phyloP scores from a whole-genome alignment of 1,140 invertebrate genomes.

The Ericerus pela region DNA sequence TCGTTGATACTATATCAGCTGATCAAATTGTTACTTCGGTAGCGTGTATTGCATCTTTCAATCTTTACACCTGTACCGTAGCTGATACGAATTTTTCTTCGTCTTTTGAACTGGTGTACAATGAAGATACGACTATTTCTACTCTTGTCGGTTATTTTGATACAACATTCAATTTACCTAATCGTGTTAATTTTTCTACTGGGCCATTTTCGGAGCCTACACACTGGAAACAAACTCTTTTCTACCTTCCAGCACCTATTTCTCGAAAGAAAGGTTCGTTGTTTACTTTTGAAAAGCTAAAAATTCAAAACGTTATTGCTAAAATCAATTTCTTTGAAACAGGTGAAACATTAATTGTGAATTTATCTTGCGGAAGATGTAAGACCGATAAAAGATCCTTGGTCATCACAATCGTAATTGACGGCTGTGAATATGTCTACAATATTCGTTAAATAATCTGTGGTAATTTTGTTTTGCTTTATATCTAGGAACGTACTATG shows the following conservation, averaged over 20 bases:
- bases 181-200: conserved; percentile 50
- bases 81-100: conserved; percentile 67
- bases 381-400: conserved; percentile 42
- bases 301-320: no score
- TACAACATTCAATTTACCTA: conserved; percentile 64
- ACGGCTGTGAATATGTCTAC: conserved; percentile 22
- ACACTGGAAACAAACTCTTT: conserved; percentile 97
- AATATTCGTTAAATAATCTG: conserved; percentile 8
- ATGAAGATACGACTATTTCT: conserved; percentile 58
- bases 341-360: conserved; percentile 45
- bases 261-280: conserved; percentile 49
- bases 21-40: conserved; percentile 61
- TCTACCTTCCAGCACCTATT: conserved; percentile 66
- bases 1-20: conserved; percentile 65
- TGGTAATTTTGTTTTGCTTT: neutral
- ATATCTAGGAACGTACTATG: no score
- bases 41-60: conserved; percentile 48
- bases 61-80: conserved; percentile 66
- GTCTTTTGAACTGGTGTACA: conserved; percentile 55
- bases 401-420: conserved; percentile 36
- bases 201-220: conserved; percentile 59
- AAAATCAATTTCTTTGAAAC: conserved; percentile 23
- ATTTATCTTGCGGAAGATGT: conserved; percentile 44
- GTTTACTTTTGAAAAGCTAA: conserved; percentile 7
- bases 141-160: conserved; percentile 88